Evolutionary conservation across 64 coral and sea anemone genomes (phyloP).

Genomic region (Actinia equina): DNA sequence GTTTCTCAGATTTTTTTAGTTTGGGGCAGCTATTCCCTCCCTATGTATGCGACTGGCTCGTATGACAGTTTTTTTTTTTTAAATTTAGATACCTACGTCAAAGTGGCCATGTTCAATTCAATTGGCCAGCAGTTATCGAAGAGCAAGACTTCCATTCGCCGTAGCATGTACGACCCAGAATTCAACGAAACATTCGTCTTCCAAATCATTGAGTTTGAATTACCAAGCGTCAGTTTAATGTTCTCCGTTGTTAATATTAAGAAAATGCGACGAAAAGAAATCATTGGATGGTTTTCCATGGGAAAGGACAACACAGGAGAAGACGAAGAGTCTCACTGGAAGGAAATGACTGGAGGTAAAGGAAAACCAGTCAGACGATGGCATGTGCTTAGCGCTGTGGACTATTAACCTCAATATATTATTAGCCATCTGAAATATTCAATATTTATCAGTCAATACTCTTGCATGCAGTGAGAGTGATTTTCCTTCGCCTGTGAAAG

Average conservation of each 20-base stretch:
- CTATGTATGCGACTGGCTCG: not conserved
- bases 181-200: conserved; percentile 99
- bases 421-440: not conserved
- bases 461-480: too few relatives aligned
- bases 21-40: not conserved
- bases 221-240: conserved; percentile 98
- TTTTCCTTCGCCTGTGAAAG: too few relatives aligned
- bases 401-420: conserved; percentile 47
- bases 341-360: conserved; percentile 87
- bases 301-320: conserved; percentile 95
- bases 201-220: conserved; percentile 99
- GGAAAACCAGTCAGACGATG: conserved; percentile 83
- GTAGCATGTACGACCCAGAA: conserved; percentile 97
- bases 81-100: conserved; percentile 96
- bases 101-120: conserved; percentile 98
- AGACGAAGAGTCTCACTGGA: conserved; percentile 94
- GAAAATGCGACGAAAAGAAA: conserved; percentile 98
- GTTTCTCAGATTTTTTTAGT: too few relatives aligned
- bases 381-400: conserved; percentile 96
- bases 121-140: conserved; percentile 99
- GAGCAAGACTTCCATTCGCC: conserved; percentile 97
- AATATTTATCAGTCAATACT: too few relatives aligned
- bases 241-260: conserved; percentile 99
- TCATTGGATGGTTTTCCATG: conserved; percentile 99
- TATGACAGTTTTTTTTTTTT: not conserved